Conservation (phyloP, 2,888 invertebrate species). For the Orthosia incerta region DNA sequence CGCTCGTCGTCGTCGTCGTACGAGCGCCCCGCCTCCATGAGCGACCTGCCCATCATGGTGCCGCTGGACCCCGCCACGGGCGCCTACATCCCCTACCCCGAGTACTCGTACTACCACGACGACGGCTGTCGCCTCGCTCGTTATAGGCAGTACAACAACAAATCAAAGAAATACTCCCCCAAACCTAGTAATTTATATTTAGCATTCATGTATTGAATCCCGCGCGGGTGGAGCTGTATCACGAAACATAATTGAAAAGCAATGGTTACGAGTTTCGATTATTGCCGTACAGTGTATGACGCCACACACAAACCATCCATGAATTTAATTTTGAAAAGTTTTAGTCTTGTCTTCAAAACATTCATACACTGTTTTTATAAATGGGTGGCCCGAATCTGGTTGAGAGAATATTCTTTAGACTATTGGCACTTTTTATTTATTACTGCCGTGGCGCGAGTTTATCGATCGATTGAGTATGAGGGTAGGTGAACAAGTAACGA, state of each 20-base stretch:
- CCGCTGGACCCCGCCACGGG: constrained; percentile 83
- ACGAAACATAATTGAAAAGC: constrained; percentile 68
- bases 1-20: constrained; percentile 80
- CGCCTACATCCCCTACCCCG: constrained; percentile 85
- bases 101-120: constrained; percentile 84
- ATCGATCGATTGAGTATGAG: constrained; percentile 48
- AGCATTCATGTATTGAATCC: constrained; percentile 88
- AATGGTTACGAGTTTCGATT: constrained; percentile 89
- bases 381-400: constrained; percentile 91
- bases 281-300: constrained; percentile 88
- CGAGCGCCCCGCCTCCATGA: constrained; percentile 83
- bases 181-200: constrained; percentile 87
- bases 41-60: constrained; percentile 84
- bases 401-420: constrained; percentile 76
- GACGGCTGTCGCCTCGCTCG: constrained; percentile 78
- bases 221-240: constrained; percentile 78
- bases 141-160: constrained; percentile 78
- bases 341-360: constrained; percentile 69
- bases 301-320: constrained; percentile 77
- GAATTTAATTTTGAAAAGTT: constrained; percentile 67
- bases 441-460: constrained; percentile 68
- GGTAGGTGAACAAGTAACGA: constrained; percentile 31
- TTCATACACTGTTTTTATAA: constrained; percentile 80
- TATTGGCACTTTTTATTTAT: constrained; percentile 85
- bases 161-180: constrained; percentile 73